Conservation (phyloP, 2,888 invertebrate species). For the Arctia plantaginis region DNA sequence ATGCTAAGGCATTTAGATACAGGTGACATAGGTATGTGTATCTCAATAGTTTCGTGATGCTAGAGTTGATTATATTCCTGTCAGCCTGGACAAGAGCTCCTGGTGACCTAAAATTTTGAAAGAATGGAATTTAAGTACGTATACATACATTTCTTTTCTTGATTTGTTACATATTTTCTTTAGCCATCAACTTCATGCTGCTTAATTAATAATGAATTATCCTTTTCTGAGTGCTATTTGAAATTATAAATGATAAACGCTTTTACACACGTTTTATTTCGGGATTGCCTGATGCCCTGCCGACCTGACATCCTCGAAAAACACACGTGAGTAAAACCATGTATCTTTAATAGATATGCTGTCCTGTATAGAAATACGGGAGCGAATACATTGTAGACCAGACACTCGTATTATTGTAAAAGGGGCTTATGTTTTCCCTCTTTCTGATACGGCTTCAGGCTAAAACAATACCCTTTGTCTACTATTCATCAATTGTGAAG, state of each 20-base stretch:
- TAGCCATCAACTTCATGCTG: background rate
- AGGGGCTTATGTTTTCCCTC: conserved; percentile 45
- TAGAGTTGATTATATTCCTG: background rate
- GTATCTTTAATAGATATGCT: background rate
- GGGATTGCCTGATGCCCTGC: background rate
- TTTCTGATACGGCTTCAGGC: conserved; percentile 43
- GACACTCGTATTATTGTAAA: conserved; percentile 31
- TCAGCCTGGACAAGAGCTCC: background rate
- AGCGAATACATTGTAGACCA: conserved; percentile 20
- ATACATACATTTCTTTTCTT: too few species aligned
- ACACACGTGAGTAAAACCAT: too few species aligned
- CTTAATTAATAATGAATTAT: background rate
- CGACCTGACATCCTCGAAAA: too few species aligned
- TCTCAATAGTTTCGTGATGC: background rate
- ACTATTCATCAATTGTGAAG: conserved; percentile 53
- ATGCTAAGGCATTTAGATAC: background rate
- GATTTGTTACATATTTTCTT: too few species aligned
- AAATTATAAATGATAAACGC: too few species aligned
- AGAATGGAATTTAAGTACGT: background rate
- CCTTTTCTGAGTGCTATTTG: too few species aligned
- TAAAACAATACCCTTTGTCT: conserved; percentile 61
- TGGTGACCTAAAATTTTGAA: background rate
- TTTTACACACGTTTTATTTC: background rate
- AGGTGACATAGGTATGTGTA: background rate
- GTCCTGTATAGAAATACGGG: conserved; percentile 1